Percentiles rank a stretch among this genome's conserved stretches.
These are phyloP conservation scores for Ciconia maguari DNA, from an alignment of 2,113 vertebrate species.

Conservation along the genomic window DNA sequence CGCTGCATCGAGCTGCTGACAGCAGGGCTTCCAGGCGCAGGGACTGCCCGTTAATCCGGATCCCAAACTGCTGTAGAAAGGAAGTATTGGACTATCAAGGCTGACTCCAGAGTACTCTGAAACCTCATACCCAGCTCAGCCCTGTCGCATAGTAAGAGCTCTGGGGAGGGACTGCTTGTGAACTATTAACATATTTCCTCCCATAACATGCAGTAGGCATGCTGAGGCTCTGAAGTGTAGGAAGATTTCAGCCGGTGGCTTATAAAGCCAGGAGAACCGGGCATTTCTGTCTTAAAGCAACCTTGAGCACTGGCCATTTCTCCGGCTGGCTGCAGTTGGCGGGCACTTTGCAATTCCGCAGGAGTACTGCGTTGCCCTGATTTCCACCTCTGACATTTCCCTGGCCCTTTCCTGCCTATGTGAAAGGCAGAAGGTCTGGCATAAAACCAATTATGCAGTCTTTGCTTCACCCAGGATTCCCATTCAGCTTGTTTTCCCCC, in stretches of 20 bases:
- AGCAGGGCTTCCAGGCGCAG: neutral
- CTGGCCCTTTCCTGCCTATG: neutral
- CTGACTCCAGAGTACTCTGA: neutral
- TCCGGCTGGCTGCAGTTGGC: neutral
- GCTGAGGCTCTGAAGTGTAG: neutral
- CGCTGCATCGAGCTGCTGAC: neutral
- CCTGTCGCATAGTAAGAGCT: neutral
- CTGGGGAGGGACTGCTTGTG: neutral
- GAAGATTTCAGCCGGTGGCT: neutral
- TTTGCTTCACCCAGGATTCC: conserved; percentile 6
- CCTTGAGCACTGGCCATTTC: neutral
- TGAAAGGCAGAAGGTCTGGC: conserved; percentile 17
- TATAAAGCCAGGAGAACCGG: neutral
- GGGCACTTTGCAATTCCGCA: conserved; percentile 24
- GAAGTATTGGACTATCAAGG: neutral
- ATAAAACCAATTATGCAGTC: conserved; percentile 28
- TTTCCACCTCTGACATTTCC: conserved; percentile 50
- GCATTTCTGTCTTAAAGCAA: neutral
- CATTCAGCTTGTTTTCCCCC: neutral
- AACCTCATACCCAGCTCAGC: neutral
- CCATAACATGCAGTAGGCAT: no score
- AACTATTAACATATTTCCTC: neutral
- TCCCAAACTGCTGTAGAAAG: neutral
- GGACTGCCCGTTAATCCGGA: rapidly evolving
- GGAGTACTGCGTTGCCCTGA: neutral